These are phyloP conservation scores for Drosophila kurseongensis DNA, from an alignment of 1,140 invertebrate species.

Conservation along the genomic window DNA sequence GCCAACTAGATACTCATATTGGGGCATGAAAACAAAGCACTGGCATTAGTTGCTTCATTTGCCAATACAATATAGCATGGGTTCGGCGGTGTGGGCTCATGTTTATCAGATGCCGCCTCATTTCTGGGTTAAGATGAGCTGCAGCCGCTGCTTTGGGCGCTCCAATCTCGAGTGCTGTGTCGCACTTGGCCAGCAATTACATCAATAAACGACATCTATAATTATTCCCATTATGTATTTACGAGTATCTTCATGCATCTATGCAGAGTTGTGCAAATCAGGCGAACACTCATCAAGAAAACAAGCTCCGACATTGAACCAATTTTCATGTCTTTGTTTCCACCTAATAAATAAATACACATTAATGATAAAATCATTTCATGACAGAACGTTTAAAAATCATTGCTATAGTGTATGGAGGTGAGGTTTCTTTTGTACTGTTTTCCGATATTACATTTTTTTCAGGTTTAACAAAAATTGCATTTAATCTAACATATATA, in stretches of 20 bases:
- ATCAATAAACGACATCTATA: conserved; percentile 47
- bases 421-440: too few relatives aligned
- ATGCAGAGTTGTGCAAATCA: conserved; percentile 55
- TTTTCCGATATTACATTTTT: too few relatives aligned
- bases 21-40: conserved; percentile 58
- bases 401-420: not conserved
- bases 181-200: conserved; percentile 65
- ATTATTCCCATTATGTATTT: conserved; percentile 58
- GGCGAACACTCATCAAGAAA: conserved; percentile 26
- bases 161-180: conserved; percentile 23
- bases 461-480: not conserved
- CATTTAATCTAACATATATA: not conserved
- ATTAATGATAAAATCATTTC: conserved; percentile 27
- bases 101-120: conserved; percentile 50
- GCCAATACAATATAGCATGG: conserved; percentile 52
- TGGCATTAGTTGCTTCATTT: conserved; percentile 63
- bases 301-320: conserved; percentile 37
- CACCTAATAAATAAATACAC: conserved; percentile 25
- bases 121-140: conserved; percentile 74
- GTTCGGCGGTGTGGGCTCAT: conserved; percentile 45
- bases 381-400: conserved; percentile 8
- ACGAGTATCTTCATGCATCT: conserved; percentile 40
- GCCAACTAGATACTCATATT: conserved; percentile 29
- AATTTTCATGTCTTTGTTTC: conserved; percentile 36
- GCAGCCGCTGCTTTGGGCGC: conserved; percentile 18